Conservation (phyloP, 2,797 vertebrate genomes). For the Falco concolor region DNA sequence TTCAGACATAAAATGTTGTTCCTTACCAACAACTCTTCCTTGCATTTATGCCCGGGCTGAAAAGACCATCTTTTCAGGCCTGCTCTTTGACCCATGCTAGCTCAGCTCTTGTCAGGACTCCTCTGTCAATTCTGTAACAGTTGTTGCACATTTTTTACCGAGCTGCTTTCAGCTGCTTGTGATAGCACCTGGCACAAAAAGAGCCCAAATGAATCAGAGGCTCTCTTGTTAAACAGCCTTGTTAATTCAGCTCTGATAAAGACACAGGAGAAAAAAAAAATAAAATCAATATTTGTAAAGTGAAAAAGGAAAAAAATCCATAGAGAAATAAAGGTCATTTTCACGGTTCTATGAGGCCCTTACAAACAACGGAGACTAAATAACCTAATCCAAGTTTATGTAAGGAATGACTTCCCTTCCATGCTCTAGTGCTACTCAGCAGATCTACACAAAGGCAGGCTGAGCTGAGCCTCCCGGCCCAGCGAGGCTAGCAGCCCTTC, state of each 20-base stretch:
- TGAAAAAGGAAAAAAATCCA: conserved; percentile 55
- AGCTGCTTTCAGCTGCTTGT: conserved; percentile 25
- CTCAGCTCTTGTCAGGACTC: conserved; percentile 38
- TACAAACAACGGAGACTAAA: conserved; percentile 46
- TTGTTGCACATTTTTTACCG: neutral
- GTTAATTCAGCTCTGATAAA: conserved; percentile 55
- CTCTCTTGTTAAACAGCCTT: conserved; percentile 45
- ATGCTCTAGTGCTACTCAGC: conserved; percentile 26
- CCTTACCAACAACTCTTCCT: neutral
- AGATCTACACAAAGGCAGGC: conserved; percentile 18
- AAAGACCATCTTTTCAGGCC: conserved; percentile 4
- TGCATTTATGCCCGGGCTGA: neutral
- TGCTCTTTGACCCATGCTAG: conserved; percentile 16
- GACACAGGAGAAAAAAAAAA: neutral
- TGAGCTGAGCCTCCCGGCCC: conserved; percentile 5
- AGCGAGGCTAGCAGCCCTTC: neutral
- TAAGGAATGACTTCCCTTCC: conserved; percentile 35
- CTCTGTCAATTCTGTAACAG: neutral
- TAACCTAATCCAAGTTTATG: conserved; percentile 50
- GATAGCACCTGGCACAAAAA: conserved; percentile 25
- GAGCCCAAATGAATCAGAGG: conserved; percentile 32
- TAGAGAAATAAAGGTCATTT: conserved; percentile 61
- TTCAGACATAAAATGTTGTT: neutral
- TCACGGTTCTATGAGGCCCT: neutral
- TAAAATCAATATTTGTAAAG: conserved; percentile 50